A percentile compares a stretch with the other conserved stretches of the same genome.
Evolutionary conservation across 1,140 invertebrate genomes (phyloP).

Genomic region (Drosophila teissieri): DNA sequence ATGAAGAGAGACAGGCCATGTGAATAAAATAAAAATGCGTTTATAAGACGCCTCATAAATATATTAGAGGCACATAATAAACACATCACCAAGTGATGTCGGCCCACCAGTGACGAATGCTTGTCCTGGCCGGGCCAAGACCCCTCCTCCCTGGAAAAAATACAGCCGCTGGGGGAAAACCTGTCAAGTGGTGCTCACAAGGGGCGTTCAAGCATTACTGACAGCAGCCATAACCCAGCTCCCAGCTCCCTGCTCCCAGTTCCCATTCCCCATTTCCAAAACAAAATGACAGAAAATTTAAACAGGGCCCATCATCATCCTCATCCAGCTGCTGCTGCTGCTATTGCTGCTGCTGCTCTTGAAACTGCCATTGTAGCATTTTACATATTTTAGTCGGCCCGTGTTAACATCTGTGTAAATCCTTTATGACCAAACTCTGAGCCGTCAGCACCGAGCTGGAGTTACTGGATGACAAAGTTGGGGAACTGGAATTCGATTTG

Average conservation of each 20-base stretch:
- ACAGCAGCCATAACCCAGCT: slow-evolving; percentile 51
- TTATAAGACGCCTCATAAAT: slow-evolving; percentile 83
- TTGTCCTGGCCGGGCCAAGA: slow-evolving; percentile 32
- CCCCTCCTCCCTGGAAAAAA: neutral
- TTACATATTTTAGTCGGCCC: slow-evolving; percentile 72
- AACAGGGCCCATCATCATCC: slow-evolving; percentile 35
- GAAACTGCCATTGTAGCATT: slow-evolving; percentile 55
- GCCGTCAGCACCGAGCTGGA: slow-evolving; percentile 27
- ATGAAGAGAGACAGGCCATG: slow-evolving; percentile 40
- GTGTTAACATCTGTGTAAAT: slow-evolving; percentile 78
- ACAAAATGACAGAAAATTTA: slow-evolving; percentile 73
- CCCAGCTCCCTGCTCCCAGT: slow-evolving; percentile 4
- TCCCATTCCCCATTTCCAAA: slow-evolving; percentile 29
- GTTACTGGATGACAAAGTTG: neutral
- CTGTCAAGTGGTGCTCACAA: slow-evolving; percentile 71
- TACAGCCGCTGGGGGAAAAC: slow-evolving; percentile 24
- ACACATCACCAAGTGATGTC: slow-evolving; percentile 74
- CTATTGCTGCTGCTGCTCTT: neutral
- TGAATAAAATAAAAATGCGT: slow-evolving; percentile 82
- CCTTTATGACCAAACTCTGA: slow-evolving; percentile 72
- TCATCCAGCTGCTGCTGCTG: neutral
- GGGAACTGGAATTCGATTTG: slow-evolving; percentile 68
- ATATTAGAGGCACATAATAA: slow-evolving; percentile 82
- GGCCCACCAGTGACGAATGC: slow-evolving; percentile 68
- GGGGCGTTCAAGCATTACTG: slow-evolving; percentile 69